Evolutionary conservation across 2,888 invertebrate species (phyloP).

Genomic region (Drosophila sordidapex): DNA sequence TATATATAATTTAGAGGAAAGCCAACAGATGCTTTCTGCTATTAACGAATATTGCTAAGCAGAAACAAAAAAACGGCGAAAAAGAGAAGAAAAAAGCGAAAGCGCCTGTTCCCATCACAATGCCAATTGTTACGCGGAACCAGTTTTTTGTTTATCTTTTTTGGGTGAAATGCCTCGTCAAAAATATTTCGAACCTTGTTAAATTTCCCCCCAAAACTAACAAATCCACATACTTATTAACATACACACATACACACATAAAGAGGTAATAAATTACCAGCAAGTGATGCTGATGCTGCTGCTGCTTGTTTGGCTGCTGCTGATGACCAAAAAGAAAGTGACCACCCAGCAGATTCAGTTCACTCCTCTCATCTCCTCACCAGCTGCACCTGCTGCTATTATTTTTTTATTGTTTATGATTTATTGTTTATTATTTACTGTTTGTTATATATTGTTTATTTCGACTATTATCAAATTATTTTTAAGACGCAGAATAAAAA

Average conservation of each 20-base stretch:
- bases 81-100: conserved; percentile 21
- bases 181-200: conserved; percentile 22
- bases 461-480: too few relatives aligned
- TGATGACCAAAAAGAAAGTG: neutral
- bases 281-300: conserved; percentile 10
- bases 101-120: conserved; percentile 16
- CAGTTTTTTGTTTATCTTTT: conserved; percentile 1
- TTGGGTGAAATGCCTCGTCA: conserved; percentile 11
- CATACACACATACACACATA: neutral
- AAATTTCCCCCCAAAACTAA: conserved; percentile 7
- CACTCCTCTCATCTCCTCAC: neutral
- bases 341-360: neutral
- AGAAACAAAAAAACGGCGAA: neutral
- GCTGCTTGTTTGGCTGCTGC: neutral
- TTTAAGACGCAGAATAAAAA: too few relatives aligned
- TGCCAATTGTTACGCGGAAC: conserved; percentile 18
- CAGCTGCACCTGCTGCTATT: neutral
- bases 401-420: neutral
- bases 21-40: neutral
- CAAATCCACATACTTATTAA: neutral
- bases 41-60: neutral
- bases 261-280: neutral
- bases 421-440: neutral
- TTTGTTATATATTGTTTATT: neutral
- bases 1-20: neutral